A percentile compares a stretch with the other conserved stretches of the same genome.
Conservation (phyloP, 2,113 vertebrate species). For the Hyperoodon ampullatus region DNA sequence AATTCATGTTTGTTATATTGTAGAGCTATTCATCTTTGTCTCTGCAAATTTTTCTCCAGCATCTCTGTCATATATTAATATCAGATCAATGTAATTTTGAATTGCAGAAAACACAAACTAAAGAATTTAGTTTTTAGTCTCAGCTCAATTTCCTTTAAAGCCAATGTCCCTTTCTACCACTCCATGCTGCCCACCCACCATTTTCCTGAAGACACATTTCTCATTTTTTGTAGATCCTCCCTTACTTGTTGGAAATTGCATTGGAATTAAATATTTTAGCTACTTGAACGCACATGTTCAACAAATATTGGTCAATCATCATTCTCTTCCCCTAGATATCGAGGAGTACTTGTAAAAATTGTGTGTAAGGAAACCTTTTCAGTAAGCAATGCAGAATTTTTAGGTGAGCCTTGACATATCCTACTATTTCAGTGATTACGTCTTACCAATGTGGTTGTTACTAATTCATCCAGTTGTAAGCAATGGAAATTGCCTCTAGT, state of each 20-base stretch:
- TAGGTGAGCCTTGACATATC: not conserved
- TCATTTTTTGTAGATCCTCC: not conserved
- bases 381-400: not conserved
- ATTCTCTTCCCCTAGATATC: not conserved
- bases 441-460: not conserved
- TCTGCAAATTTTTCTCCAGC: not conserved
- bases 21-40: not conserved
- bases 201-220: not conserved
- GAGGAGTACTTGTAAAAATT: not conserved
- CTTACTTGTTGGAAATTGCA: not conserved
- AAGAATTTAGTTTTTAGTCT: not conserved
- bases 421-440: not conserved
- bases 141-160: not conserved
- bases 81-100: not conserved
- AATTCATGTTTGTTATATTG: not conserved
- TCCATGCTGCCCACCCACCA: not conserved
- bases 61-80: not conserved
- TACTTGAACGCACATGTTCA: not conserved
- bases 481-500: not conserved
- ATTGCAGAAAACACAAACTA: not conserved
- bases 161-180: not conserved
- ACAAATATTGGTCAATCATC: not conserved
- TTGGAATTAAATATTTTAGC: slow-evolving; percentile 35
- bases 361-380: not conserved
- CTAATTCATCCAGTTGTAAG: not conserved